These are phyloP conservation scores for Muscina levida DNA, from an alignment of 2,888 invertebrate genomes.

Conservation along the genomic window DNA sequence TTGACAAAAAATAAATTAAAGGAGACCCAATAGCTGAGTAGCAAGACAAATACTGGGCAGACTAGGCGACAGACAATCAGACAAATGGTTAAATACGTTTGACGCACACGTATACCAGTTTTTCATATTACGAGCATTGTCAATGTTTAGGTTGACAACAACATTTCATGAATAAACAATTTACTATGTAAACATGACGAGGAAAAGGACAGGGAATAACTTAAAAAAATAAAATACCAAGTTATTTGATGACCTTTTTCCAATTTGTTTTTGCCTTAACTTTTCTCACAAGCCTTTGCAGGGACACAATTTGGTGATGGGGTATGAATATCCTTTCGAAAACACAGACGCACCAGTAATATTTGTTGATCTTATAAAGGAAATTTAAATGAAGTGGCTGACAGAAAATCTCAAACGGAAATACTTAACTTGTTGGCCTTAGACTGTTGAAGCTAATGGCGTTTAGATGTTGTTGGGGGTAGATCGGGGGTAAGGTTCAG, in stretches of 20 bases:
- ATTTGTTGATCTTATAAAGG: not conserved
- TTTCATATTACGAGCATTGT: conserved; percentile 13
- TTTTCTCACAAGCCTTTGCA: not conserved
- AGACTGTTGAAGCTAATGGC: too few species aligned
- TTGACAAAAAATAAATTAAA: conserved; percentile 9
- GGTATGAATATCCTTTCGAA: not conserved
- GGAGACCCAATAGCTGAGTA: not conserved
- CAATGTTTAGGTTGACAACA: conserved; percentile 33
- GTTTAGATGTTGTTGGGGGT: too few species aligned
- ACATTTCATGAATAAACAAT: conserved; percentile 45
- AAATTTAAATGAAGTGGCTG: conserved; percentile 12
- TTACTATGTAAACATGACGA: conserved; percentile 39
- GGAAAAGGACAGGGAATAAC: conserved; percentile 10
- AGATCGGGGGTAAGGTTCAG: too few species aligned
- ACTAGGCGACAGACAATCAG: not conserved
- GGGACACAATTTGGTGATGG: not conserved
- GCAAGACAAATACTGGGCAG: not conserved
- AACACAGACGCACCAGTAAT: not conserved
- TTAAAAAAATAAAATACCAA: not conserved
- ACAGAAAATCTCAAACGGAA: not conserved
- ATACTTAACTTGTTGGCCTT: too few species aligned
- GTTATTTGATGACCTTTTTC: conserved; percentile 17
- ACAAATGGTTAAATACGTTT: not conserved
- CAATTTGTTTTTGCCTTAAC: not conserved
- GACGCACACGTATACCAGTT: conserved; percentile 5